phyloP scores from a whole-genome alignment of 1,140 invertebrate species.

The Tetramorium alpestre region DNA sequence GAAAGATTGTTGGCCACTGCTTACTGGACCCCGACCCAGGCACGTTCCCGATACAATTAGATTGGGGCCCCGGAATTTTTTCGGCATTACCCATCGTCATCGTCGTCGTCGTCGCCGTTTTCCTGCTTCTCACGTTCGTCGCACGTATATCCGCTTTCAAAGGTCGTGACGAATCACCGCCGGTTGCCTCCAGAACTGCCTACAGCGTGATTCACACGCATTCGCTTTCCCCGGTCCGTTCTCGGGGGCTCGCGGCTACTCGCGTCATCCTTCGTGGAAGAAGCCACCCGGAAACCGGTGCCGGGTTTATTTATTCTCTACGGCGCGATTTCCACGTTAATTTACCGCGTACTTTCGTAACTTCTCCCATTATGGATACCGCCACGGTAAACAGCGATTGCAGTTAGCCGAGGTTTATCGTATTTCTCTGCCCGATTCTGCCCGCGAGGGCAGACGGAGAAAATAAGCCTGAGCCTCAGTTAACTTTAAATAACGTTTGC shows the following conservation, averaged over 20 bases:
- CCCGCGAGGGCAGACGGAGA: neutral
- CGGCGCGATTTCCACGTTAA: slow-evolving; percentile 44
- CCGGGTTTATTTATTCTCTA: slow-evolving; percentile 45
- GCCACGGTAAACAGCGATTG: neutral
- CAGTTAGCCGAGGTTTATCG: slow-evolving; percentile 6
- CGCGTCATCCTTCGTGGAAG: slow-evolving; percentile 58
- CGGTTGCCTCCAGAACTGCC: slow-evolving; percentile 30
- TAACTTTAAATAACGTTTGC: slow-evolving; percentile 2
- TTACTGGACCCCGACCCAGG: neutral
- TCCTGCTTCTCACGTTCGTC: neutral
- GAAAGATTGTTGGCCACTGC: neutral
- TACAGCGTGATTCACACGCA: slow-evolving; percentile 57
- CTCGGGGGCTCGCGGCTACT: slow-evolving; percentile 6
- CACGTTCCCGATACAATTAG: neutral
- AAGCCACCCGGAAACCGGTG: slow-evolving; percentile 47
- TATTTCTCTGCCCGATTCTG: neutral
- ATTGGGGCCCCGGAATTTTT: neutral
- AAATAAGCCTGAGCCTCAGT: neutral
- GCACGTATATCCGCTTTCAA: slow-evolving; percentile 4
- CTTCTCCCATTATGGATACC: slow-evolving; percentile 28
- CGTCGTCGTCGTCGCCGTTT: neutral
- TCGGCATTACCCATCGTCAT: neutral
- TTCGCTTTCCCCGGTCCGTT: slow-evolving; percentile 33
- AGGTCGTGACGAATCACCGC: slow-evolving; percentile 34
- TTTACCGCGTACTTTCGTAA: slow-evolving; percentile 37